Evolutionary conservation across 2,797 vertebrate genomes (phyloP).

Genomic region (Ceryle rudis): DNA sequence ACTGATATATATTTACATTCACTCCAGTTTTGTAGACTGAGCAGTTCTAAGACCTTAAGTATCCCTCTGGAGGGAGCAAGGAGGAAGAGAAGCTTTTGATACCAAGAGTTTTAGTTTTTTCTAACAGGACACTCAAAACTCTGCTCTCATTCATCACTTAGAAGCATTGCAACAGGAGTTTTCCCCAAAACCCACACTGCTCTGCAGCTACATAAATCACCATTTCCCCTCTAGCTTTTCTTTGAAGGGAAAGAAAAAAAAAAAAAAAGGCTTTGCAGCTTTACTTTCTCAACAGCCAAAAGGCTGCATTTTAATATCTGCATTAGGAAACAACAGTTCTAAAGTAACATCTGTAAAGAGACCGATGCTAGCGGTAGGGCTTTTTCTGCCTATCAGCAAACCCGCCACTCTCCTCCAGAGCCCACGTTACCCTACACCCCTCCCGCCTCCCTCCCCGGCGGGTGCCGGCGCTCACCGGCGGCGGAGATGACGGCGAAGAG

Average conservation of each 20-base stretch:
- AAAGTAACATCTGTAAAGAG: fast-evolving
- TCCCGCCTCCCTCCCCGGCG: slow-evolving; percentile 80
- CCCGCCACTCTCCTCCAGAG: fast-evolving
- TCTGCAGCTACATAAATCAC: too few species aligned
- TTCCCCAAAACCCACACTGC: background rate
- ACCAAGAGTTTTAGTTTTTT: fast-evolving
- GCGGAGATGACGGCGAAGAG: slow-evolving; percentile 96
- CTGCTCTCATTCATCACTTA: fast-evolving
- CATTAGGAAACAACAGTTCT: fast-evolving
- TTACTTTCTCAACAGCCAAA: fast-evolving
- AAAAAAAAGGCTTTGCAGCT: background rate
- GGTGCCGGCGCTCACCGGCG: slow-evolving; percentile 84
- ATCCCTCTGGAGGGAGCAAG: background rate
- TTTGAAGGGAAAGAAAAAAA: background rate
- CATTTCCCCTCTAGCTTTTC: background rate
- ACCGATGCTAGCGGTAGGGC: fast-evolving
- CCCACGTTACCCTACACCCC: fast-evolving
- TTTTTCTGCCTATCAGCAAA: fast-evolving
- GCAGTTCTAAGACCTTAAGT: background rate
- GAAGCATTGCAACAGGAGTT: fast-evolving
- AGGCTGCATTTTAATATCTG: fast-evolving
- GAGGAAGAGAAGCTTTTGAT: background rate
- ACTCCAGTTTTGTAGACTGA: background rate
- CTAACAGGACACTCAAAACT: fast-evolving
- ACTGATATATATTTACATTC: fast-evolving